Percentiles rank a stretch among this genome's conserved stretches.
Conservation (phyloP, 1,140 invertebrate genomes). For the Aphelenchoides besseyi region DNA sequence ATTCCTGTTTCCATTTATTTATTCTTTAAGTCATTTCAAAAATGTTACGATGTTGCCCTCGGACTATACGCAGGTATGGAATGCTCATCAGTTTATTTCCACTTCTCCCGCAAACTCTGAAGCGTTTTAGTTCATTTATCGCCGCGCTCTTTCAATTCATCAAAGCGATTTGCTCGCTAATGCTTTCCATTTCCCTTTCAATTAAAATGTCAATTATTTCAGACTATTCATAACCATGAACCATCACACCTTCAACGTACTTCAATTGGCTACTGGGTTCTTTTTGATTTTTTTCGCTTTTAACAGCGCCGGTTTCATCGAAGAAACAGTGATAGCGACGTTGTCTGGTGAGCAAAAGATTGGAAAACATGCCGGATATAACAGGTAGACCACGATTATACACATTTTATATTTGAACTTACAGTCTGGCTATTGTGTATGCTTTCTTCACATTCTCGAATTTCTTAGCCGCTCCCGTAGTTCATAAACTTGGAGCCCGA, state of each 20-base stretch:
- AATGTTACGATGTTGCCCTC: neutral
- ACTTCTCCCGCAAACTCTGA: neutral
- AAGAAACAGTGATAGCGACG: constrained; percentile 43
- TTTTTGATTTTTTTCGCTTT: constrained; percentile 53
- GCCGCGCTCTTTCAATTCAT: neutral
- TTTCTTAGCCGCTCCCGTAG: constrained; percentile 47
- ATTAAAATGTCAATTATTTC: constrained; percentile 2
- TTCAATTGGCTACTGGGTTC: constrained; percentile 50
- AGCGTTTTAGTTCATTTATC: neutral
- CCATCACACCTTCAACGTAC: constrained; percentile 44
- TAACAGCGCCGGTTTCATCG: constrained; percentile 49
- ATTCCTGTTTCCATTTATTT: too few relatives aligned
- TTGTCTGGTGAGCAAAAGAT: constrained; percentile 9
- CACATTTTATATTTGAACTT: too few relatives aligned
- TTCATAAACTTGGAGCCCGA: constrained; percentile 30
- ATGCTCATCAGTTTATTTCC: neutral
- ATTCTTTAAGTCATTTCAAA: neutral
- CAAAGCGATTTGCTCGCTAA: neutral
- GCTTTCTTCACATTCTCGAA: constrained; percentile 48
- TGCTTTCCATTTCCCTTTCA: neutral
- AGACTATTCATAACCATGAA: constrained; percentile 69
- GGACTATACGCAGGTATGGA: neutral
- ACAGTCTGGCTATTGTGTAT: constrained; percentile 31
- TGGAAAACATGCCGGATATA: constrained; percentile 46
- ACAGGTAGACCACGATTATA: too few relatives aligned